Conservation (phyloP, 2,113 vertebrate genomes). For the Felis chaus region DNA sequence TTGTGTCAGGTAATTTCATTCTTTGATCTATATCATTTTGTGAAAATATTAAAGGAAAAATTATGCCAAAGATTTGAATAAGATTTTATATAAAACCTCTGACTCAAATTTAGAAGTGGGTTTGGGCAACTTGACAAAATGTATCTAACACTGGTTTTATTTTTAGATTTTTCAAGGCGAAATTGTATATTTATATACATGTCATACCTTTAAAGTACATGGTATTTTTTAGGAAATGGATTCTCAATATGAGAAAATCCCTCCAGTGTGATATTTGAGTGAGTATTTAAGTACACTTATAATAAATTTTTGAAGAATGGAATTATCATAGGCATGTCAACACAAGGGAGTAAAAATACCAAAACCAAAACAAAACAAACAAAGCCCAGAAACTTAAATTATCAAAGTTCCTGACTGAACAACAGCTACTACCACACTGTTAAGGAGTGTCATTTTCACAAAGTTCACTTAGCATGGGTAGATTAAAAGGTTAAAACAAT, state of each 20-base stretch:
- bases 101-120: background rate
- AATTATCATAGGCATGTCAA: background rate
- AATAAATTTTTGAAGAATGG: background rate
- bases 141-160: background rate
- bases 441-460: background rate
- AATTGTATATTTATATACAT: background rate
- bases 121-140: background rate
- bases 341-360: background rate
- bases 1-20: constrained; percentile 27
- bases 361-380: background rate
- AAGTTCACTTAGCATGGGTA: background rate
- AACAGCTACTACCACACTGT: background rate
- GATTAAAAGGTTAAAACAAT: background rate
- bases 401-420: background rate
- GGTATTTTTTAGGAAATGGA: background rate
- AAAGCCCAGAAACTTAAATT: background rate
- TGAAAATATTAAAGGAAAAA: constrained; percentile 17
- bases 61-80: background rate
- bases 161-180: background rate
- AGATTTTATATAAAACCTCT: background rate
- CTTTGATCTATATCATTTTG: constrained; percentile 41
- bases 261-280: background rate
- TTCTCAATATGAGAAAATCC: background rate
- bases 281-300: background rate
- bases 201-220: background rate